Base-by-base conservation (phyloP, 2,888 invertebrate species). In the Ophion slaviceki region DNA sequence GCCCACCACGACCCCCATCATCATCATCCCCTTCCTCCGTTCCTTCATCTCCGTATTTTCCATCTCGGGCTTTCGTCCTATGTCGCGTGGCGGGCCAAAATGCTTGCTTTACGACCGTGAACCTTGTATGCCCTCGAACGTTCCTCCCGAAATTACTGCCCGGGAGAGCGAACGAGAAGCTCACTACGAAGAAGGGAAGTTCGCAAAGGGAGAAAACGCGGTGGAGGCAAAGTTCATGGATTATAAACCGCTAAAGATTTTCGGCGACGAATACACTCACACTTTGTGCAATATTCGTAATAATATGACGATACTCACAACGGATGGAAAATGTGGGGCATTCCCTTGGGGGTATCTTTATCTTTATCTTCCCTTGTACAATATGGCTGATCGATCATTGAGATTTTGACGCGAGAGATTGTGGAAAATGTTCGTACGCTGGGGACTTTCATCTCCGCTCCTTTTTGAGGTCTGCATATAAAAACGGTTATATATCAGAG, bases 71-170 rank as follows among this genome's bases (percentile, higher is more conserved):
- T 66, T 66, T 83, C 72, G 36, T 79, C 59, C 72, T 78, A 62
- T 78, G 68, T 36, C 64, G 47, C 57, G 85, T 62, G 53, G 75
- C 61, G 20, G 14, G 82, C 86, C 79, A 82, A 86, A 85, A 84
- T 84, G 84, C 84, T 53, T 87, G 85, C 80, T 88, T 87, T 87
- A 87, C 87, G 88, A 87, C 85, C 84, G 70, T 80, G 45, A 40
- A 47, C 66, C 75, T 20, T 47, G 53, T 62, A 40, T 40, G 53
- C 57, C 62, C 85, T 84, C 83, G 80, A 88, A 87, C 80, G 82
- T 82, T 85, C 85, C 81, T 84, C 80, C 81, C 66, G 71, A 87
- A 88, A 88, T 88, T 88, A 87, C 81, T 80, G 77, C 80, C 11
- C 7, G n/a, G 64, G n/a, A 85, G 87, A 80, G 61, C 11, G n/a